Evolutionary conservation across 64 coral and sea anemone genomes (phyloP).

Genomic region (Anthopleura sola): DNA sequence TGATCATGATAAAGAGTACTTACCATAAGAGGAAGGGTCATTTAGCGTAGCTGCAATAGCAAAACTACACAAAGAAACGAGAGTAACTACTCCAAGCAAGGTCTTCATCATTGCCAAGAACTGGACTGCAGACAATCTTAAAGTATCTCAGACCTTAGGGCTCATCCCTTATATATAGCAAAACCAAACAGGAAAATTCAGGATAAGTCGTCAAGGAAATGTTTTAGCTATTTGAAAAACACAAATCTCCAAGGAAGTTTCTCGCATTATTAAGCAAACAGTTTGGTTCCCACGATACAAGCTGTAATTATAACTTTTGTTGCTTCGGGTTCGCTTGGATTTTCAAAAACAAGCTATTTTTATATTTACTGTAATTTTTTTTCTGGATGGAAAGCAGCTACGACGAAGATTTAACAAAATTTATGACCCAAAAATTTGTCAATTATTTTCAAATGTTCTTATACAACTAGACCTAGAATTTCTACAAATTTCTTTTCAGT

Average conservation of each 20-base stretch:
- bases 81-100: background rate
- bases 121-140: background rate
- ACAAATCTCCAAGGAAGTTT: background rate
- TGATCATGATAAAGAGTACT: background rate
- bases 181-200: background rate
- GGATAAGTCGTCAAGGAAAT: background rate
- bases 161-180: background rate
- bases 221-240: background rate
- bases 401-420: no score
- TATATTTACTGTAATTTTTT: background rate
- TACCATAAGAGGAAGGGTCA: background rate
- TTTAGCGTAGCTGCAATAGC: background rate
- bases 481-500: no score
- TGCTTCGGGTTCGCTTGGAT: background rate
- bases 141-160: background rate
- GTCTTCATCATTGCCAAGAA: background rate
- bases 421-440: no score
- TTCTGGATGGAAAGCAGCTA: background rate
- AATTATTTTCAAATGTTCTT: no score
- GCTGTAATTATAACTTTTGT: background rate
- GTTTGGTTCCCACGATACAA: background rate
- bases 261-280: background rate
- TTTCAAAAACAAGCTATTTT: constrained; percentile 1
- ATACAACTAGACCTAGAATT: no score
- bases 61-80: background rate